Evolutionary conservation across 2,797 vertebrate species (phyloP).

Genomic region (Emys orbicularis): DNA sequence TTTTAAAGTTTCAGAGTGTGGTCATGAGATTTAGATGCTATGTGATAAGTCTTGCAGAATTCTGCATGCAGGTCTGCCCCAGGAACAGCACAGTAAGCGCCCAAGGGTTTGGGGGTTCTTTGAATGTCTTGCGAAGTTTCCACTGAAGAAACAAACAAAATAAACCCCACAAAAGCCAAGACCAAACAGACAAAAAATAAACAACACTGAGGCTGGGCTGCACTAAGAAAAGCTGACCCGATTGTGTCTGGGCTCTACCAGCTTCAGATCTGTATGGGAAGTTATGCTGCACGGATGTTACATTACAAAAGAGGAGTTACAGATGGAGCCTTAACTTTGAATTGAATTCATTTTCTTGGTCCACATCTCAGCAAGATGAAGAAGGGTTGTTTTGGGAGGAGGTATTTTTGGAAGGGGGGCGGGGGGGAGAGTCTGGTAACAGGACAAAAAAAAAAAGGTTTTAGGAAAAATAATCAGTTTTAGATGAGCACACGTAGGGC

Average conservation of each 20-base stretch:
- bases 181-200: neutral
- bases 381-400: neutral
- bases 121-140: neutral
- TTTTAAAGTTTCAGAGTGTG: neutral
- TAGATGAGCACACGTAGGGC: neutral
- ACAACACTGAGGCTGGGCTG: neutral
- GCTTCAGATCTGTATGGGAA: neutral
- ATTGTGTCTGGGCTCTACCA: neutral
- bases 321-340: neutral
- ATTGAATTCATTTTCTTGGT: neutral
- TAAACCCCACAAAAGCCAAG: neutral
- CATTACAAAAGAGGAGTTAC: neutral
- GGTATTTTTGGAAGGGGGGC: neutral
- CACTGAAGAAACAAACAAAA: constrained; percentile 1
- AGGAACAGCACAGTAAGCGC: neutral
- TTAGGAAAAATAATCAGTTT: neutral
- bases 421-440: neutral
- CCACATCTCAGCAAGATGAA: neutral
- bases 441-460: neutral
- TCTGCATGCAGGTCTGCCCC: neutral
- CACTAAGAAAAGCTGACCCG: neutral
- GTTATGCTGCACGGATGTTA: neutral
- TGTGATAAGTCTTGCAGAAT: neutral
- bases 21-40: constrained; percentile 2
- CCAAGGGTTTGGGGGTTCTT: neutral